Evolutionary conservation across 2,888 invertebrate species (phyloP).

Genomic region (Halictus quadricinctus): DNA sequence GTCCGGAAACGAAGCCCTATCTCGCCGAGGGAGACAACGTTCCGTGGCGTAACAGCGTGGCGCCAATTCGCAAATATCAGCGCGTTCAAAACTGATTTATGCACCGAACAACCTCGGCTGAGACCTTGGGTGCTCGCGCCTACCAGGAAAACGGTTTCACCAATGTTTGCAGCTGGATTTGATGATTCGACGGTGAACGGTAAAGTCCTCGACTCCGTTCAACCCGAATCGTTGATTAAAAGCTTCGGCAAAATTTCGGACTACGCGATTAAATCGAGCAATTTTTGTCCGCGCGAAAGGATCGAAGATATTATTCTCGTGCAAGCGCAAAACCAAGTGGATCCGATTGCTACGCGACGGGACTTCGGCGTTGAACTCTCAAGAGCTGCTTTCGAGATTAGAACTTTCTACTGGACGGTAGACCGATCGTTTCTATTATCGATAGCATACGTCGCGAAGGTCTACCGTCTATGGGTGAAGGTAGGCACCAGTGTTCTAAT

Average conservation of each 20-base stretch:
- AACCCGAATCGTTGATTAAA: background rate
- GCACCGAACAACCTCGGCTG: conserved; percentile 33
- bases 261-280: background rate
- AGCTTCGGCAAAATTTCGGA: background rate
- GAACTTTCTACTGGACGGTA: conserved; percentile 1
- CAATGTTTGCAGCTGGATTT: conserved; percentile 3
- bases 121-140: conserved; percentile 33
- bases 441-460: background rate
- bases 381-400: background rate
- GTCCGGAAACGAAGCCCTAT: background rate
- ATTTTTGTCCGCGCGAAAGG: background rate
- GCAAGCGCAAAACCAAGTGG: conserved; percentile 10
- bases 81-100: conserved; percentile 52
- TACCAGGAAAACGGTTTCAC: conserved; percentile 19
- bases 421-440: background rate
- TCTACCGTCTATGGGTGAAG: background rate
- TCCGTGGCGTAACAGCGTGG: conserved; percentile 47
- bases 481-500: background rate
- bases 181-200: background rate
- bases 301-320: conserved; percentile 31
- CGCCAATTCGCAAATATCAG: conserved; percentile 54
- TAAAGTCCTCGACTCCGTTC: no score
- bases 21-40: conserved; percentile 19
- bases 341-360: background rate
- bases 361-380: background rate